phyloP scores from a whole-genome alignment of 2,113 vertebrate genomes.

The Atlantisia rogersi region DNA sequence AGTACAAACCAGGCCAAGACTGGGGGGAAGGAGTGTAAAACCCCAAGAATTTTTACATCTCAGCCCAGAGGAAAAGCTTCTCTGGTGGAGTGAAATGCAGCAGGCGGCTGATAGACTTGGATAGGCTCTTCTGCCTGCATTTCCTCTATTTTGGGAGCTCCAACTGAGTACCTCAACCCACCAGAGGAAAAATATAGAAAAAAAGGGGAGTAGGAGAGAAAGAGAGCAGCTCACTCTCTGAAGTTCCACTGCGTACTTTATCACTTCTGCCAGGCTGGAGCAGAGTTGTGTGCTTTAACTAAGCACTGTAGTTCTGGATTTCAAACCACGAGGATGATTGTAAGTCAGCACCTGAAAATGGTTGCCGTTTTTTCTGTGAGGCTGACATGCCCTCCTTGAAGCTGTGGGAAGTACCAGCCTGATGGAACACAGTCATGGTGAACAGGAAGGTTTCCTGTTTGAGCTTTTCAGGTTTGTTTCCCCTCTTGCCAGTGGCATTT shows the following conservation, averaged over 20 bases:
- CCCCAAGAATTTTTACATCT: not conserved
- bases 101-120: constrained; percentile 25
- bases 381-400: not conserved
- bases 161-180: constrained; percentile 31
- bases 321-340: not conserved
- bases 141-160: constrained; percentile 49
- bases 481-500: not conserved
- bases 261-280: constrained; percentile 28
- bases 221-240: not conserved
- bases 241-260: not conserved
- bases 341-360: not conserved
- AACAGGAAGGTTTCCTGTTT: not conserved
- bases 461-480: not conserved
- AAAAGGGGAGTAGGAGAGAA: constrained; percentile 26
- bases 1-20: constrained; percentile 31
- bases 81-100: not conserved
- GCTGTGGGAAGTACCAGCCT: not conserved
- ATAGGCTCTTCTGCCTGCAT: constrained; percentile 35
- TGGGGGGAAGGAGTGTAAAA: not conserved
- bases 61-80: not conserved
- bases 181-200: constrained; percentile 37
- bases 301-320: not conserved
- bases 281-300: constrained; percentile 12
- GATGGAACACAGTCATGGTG: not conserved
- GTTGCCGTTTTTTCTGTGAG: constrained; percentile 11